Conservation (phyloP, 2,888 invertebrate species). For the Tipula vernalis region DNA sequence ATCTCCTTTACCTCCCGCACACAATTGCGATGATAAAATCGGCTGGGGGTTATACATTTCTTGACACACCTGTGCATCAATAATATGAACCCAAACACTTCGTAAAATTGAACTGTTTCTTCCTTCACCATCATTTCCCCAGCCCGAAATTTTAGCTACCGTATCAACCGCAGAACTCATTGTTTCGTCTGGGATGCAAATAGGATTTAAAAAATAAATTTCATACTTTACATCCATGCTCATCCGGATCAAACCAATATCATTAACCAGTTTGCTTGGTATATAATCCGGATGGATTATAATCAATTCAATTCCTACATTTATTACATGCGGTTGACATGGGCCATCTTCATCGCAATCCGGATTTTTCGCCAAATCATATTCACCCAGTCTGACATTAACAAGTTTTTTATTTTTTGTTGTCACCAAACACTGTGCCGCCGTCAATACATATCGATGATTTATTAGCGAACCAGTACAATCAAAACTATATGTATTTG, state of each 20-base stretch:
- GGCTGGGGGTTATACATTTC: neutral
- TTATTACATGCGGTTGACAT: constrained; percentile 35
- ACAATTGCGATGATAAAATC: neutral
- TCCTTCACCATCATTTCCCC: neutral
- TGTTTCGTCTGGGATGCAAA: neutral
- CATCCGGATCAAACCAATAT: neutral
- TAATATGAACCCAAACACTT: neutral
- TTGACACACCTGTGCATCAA: neutral
- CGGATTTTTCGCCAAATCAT: constrained; percentile 24
- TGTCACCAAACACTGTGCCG: neutral
- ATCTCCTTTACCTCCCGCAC: neutral
- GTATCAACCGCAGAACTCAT: neutral
- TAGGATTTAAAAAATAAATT: neutral
- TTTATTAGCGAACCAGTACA: neutral
- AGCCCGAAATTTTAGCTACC: neutral
- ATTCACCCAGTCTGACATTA: constrained; percentile 28
- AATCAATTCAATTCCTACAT: constrained; percentile 46
- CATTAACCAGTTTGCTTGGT: neutral
- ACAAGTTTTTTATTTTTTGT: neutral
- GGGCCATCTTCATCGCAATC: constrained; percentile 26
- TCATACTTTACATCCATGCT: neutral
- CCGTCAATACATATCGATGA: neutral
- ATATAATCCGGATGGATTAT: constrained; percentile 51
- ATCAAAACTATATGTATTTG: constrained; percentile 8
- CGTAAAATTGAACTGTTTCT: neutral